Conservation (phyloP, 2,888 invertebrate species). For the Hyposoter dolosus region DNA sequence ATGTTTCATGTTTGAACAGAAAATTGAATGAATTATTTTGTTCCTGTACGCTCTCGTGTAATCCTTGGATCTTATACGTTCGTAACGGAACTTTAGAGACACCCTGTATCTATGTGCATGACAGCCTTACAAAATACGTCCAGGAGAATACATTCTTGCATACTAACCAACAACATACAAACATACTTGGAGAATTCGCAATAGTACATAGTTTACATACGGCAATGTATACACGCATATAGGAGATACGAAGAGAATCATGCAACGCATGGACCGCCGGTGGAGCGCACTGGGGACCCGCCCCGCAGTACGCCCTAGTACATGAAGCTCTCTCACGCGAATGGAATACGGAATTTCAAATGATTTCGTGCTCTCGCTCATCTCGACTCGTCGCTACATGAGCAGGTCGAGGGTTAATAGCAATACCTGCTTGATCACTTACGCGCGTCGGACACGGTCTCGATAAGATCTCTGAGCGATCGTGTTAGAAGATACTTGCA, state of each 20-base stretch:
- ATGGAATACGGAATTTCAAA: conserved; percentile 77
- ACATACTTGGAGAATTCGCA: conserved; percentile 37
- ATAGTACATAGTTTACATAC: conserved; percentile 36
- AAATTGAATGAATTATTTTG: not conserved
- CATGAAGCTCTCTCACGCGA: conserved; percentile 62
- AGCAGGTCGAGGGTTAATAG: conserved; percentile 73
- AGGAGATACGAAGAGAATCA: conserved; percentile 42
- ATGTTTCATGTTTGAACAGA: not conserved
- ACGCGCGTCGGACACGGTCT: conserved; percentile 71
- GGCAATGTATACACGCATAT: conserved; percentile 8
- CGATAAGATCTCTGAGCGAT: conserved; percentile 76
- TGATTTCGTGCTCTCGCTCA: conserved; percentile 72
- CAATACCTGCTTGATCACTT: conserved; percentile 75
- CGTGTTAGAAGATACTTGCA: conserved; percentile 61
- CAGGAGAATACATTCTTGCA: conserved; percentile 50
- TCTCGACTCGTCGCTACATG: conserved; percentile 72
- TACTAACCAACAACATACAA: conserved; percentile 34
- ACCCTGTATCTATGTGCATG: conserved; percentile 1
- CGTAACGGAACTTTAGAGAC: not conserved
- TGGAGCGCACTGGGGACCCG: conserved; percentile 34
- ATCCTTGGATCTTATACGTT: not conserved
- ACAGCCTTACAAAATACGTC: conserved; percentile 12
- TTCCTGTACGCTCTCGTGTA: not conserved
- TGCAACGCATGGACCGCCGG: conserved; percentile 29
- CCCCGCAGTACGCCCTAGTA: too few relatives aligned